Evolutionary conservation across 35 echinoderm and acorn worm species (phyloP), one percentile per base, ranked within the genome.

Genomic region (Heliocidaris tuberculata): DNA sequence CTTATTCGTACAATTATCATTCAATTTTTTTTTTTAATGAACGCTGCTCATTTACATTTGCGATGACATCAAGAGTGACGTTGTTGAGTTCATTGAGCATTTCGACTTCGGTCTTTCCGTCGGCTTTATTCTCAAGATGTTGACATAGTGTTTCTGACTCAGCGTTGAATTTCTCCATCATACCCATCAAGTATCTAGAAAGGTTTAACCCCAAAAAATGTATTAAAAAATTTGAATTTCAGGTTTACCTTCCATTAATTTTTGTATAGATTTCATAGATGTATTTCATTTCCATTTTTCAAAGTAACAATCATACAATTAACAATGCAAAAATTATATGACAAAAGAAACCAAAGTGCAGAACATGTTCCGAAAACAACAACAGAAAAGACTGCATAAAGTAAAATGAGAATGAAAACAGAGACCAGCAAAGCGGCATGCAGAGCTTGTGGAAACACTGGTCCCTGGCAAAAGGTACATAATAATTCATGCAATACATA

Each of bases 61-160:
- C 94, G 47, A 97, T 97, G 85, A 97, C 89, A 30, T 97, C 97
- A 7, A 97, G 85, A 31, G 97, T 96, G 24, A 94, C 97, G 32
- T 92, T 96, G 90, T 94, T 94, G 32, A 97, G 47, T 31, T 94
- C 95, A 52, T 95, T 90, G 29, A 95, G 86, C 93, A 97, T 94
- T 50, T 32, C 60, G 0, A 97, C 94, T 56, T 93, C 89, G 10
- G 94, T 96, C 65, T 93, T 96, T 24, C 97, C 97, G 92, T 97
- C 94, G 27, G 97, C 97, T 49, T 71, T 94, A 17, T 60, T 29
- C 16, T 30, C 31, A 30, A 97, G 71, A 94, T 93, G 89, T 12
- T 93, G 8, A 15, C 86, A 59, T 48, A 97, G 87, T 31, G 49
- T 85, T 21, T 96, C 92, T 2, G 95, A 85, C 50, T 94, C 94